These are phyloP conservation scores for Apolygus lucorum DNA, from an alignment of 1,140 invertebrate genomes.

Conservation along the genomic window DNA sequence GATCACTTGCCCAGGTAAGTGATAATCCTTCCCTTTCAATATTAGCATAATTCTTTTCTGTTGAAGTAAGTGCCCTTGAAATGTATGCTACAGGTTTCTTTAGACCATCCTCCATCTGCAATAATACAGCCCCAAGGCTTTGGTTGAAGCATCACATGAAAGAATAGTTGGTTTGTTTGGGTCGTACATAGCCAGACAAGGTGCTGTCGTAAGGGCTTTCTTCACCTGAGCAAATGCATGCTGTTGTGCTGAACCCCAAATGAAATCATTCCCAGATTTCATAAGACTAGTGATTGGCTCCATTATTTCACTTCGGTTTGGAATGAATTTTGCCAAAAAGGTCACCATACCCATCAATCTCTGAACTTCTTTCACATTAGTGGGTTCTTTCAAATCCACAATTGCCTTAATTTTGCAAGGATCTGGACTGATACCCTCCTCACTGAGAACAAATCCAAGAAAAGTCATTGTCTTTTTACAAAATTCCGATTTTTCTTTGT, in stretches of 20 bases:
- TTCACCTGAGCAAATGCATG: not conserved
- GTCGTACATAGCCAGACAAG: not conserved
- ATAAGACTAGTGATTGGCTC: not conserved
- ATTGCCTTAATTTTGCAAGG: not conserved
- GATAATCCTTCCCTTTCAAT: not conserved
- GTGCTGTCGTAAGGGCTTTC: not conserved
- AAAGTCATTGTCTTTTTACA: not conserved
- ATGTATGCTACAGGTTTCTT: not conserved
- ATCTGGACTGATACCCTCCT: not conserved
- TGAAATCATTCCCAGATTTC: not conserved
- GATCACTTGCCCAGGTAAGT: not conserved
- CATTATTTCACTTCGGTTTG: not conserved
- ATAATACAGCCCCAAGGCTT: not conserved
- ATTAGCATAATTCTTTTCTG: not conserved
- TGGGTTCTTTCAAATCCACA: not conserved
- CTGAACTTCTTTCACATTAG: not conserved
- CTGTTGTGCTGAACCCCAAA: not conserved
- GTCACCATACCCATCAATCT: not conserved
- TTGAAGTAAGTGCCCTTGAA: not conserved
- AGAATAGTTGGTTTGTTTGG: not conserved
- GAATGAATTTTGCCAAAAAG: not conserved
- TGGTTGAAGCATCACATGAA: not conserved
- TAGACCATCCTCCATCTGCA: not conserved
- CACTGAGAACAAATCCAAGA: not conserved
- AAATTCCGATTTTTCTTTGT: not conserved